Percentiles rank a stretch among this genome's conserved stretches.
These are phyloP conservation scores for Scomber scombrus DNA, from an alignment of 2,113 vertebrate genomes.

Conservation along the genomic window DNA sequence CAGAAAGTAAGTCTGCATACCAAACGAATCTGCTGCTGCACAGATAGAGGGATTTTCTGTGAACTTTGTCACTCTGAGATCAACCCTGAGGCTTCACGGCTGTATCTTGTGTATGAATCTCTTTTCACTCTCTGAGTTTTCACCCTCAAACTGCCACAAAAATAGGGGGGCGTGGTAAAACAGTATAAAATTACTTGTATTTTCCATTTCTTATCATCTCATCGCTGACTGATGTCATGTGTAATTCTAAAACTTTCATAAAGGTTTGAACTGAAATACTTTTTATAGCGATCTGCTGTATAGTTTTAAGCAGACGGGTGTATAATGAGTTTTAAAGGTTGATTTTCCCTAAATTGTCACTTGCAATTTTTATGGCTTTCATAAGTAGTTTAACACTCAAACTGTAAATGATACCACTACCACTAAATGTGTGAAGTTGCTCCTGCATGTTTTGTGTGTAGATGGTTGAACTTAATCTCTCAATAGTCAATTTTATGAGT, in stretches of 20 bases:
- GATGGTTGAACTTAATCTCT: slow-evolving; percentile 26
- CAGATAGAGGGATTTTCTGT: slow-evolving; percentile 37
- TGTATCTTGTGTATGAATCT: slow-evolving; percentile 33
- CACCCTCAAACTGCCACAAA: slow-evolving; percentile 24
- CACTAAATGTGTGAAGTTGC: slow-evolving; percentile 36
- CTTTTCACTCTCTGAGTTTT: slow-evolving; percentile 11
- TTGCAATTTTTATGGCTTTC: slow-evolving; percentile 59
- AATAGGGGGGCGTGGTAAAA: slow-evolving; percentile 61
- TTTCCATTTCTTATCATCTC: slow-evolving; percentile 73
- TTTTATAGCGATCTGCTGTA: slow-evolving; percentile 45
- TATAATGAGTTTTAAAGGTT: slow-evolving; percentile 63
- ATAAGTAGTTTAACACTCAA: slow-evolving; percentile 59
- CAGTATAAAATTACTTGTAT: slow-evolving; percentile 58
- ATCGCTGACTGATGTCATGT: slow-evolving; percentile 68
- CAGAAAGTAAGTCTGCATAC: not conserved
- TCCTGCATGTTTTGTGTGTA: slow-evolving; percentile 10
- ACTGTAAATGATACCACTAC: slow-evolving; percentile 19
- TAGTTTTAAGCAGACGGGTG: slow-evolving; percentile 55
- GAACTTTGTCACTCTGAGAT: slow-evolving; percentile 42
- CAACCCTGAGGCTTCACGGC: slow-evolving; percentile 12
- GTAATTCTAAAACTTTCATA: slow-evolving; percentile 58
- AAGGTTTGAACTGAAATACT: slow-evolving; percentile 41
- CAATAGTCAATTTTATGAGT: slow-evolving; percentile 50
- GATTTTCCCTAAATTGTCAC: slow-evolving; percentile 44
- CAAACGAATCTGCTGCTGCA: slow-evolving; percentile 20